Percentiles rank a stretch among this genome's conserved stretches.
These are phyloP conservation scores for Poeciliopsis gracilis DNA, from an alignment of 2,797 vertebrate species.

Conservation along the genomic window DNA sequence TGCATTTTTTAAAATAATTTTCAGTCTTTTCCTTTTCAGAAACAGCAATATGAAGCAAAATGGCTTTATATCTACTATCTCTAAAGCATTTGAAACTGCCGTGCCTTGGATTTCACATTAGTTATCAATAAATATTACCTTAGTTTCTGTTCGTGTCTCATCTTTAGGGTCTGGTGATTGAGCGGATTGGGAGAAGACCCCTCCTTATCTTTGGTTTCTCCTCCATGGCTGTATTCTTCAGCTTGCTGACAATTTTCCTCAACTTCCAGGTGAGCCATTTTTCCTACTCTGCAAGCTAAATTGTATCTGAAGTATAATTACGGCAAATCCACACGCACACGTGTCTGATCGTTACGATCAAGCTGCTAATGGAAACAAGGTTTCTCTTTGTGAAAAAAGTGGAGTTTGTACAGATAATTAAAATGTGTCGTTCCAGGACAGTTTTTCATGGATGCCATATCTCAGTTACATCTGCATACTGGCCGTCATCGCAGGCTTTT, in stretches of 20 bases:
- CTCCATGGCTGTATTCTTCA: constrained; percentile 89
- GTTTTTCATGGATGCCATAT: constrained; percentile 88
- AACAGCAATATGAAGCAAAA: background rate
- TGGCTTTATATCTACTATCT: background rate
- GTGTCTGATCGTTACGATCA: background rate
- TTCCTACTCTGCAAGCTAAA: constrained; percentile 5
- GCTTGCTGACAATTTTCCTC: constrained; percentile 87
- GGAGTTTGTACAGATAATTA: background rate
- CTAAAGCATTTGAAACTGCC: background rate
- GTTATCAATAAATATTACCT: background rate
- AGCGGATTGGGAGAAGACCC: constrained; percentile 86
- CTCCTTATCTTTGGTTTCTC: constrained; percentile 92
- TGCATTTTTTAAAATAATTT: background rate
- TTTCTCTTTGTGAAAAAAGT: background rate
- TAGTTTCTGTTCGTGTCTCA: background rate
- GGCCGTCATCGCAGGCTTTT: constrained; percentile 93
- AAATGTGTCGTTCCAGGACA: constrained; percentile 70
- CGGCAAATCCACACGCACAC: too few relatives aligned
- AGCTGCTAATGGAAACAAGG: background rate
- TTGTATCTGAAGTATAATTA: background rate
- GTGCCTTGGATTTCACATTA: background rate
- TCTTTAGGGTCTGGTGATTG: constrained; percentile 89
- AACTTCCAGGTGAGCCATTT: constrained; percentile 86
- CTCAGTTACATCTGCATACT: constrained; percentile 91
- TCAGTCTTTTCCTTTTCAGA: background rate